A percentile compares a stretch with the other conserved stretches of the same genome.
phyloP scores from a whole-genome alignment of 53 echinoderm and acorn worm species.

The Luidia sarsii region DNA sequence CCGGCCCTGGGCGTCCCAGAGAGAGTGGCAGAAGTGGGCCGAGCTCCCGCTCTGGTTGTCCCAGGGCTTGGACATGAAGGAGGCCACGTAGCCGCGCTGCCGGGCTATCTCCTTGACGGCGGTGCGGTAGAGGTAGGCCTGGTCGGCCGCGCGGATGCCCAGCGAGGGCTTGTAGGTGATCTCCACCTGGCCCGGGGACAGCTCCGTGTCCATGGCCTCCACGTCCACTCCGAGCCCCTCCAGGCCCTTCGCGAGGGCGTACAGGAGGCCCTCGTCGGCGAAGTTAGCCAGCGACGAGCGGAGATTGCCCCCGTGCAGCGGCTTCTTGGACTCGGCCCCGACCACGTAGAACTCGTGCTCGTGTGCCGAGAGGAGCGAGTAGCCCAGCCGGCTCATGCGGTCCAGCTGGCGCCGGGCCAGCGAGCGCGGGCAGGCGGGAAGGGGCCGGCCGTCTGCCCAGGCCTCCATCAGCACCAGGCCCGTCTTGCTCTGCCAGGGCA shows the following conservation, averaged over 20 bases:
- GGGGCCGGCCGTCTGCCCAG: conserved; percentile 27
- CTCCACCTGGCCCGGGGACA: conserved; percentile 17
- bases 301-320: neutral
- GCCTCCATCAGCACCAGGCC: conserved; percentile 12
- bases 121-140: conserved; percentile 33
- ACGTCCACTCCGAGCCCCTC: conserved; percentile 5
- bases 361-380: conserved; percentile 11
- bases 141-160: conserved; percentile 44
- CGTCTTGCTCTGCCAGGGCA: conserved; percentile 9
- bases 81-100: conserved; percentile 1
- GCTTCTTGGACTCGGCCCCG: conserved; percentile 3
- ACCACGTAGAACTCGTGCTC: conserved; percentile 33
- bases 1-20: conserved; percentile 57
- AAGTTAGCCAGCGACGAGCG: neutral
- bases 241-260: neutral
- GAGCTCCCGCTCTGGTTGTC: neutral
- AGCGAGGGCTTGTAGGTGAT: conserved; percentile 26
- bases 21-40: conserved; percentile 42
- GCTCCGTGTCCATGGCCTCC: conserved; percentile 6
- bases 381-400: conserved; percentile 17
- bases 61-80: conserved; percentile 34
- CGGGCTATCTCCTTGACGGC: conserved; percentile 29
- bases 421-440: neutral
- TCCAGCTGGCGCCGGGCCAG: conserved; percentile 29
- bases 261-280: neutral